phyloP scores from a whole-genome alignment of 2,888 invertebrate species.

The Hipparchia sbordonii region DNA sequence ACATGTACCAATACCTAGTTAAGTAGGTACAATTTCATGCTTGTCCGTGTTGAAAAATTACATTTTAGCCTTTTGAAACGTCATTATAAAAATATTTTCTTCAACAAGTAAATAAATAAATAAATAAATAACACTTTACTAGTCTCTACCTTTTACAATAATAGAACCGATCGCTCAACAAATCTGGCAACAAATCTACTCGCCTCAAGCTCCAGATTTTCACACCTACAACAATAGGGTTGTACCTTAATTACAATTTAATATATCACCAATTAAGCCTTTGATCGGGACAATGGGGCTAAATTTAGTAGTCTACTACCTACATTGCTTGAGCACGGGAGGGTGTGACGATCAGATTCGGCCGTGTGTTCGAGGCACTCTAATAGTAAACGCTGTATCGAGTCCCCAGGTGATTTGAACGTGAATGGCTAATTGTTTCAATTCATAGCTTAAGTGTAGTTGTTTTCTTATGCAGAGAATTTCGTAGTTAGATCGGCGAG shows the following conservation, averaged over 20 bases:
- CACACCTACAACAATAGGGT: slow-evolving; percentile 66
- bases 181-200: slow-evolving; percentile 51
- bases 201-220: slow-evolving; percentile 57
- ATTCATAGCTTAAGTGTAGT: slow-evolving; percentile 43
- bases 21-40: too few species aligned
- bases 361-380: slow-evolving; percentile 46
- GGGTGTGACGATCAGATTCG: slow-evolving; percentile 42
- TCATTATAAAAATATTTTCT: neutral
- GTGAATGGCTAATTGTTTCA: slow-evolving; percentile 51
- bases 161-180: slow-evolving; percentile 43
- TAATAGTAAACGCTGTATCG: slow-evolving; percentile 47
- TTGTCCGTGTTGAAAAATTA: too few species aligned
- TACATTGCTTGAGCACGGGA: slow-evolving; percentile 34
- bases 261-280: slow-evolving; percentile 80
- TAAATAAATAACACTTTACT: neutral
- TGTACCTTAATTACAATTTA: slow-evolving; percentile 80
- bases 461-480: slow-evolving; percentile 38
- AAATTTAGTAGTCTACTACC: slow-evolving; percentile 52
- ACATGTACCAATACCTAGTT: too few species aligned
- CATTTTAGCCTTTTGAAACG: neutral
- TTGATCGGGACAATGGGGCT: slow-evolving; percentile 64
- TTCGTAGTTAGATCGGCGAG: slow-evolving; percentile 25
- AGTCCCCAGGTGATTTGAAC: slow-evolving; percentile 53
- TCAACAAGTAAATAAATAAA: neutral
- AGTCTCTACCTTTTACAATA: neutral